phyloP scores from a whole-genome alignment of 2,888 invertebrate species.

The Lacanobia oleracea region DNA sequence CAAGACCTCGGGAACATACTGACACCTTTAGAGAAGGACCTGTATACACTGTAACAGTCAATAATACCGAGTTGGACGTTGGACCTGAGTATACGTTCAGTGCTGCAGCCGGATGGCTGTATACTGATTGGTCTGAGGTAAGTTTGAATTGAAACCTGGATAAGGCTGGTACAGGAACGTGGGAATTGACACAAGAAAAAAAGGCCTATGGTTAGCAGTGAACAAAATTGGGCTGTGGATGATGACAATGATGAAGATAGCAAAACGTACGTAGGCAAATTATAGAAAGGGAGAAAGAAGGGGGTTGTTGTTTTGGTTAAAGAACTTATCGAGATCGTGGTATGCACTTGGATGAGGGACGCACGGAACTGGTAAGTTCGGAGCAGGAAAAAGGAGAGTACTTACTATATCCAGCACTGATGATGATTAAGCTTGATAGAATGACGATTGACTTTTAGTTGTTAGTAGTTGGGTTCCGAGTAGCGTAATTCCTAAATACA shows the following conservation, averaged over 20 bases:
- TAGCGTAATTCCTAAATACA: background rate
- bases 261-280: background rate
- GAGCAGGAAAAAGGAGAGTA: background rate
- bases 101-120: constrained; percentile 88
- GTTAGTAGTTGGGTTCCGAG: background rate
- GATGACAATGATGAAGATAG: background rate
- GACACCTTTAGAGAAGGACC: constrained; percentile 85
- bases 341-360: background rate
- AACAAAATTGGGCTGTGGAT: no score
- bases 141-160: constrained; percentile 35
- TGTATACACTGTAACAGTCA: constrained; percentile 82
- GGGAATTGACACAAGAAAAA: no score
- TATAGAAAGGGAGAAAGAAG: background rate
- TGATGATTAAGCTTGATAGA: background rate
- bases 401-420: background rate
- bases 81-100: constrained; percentile 85
- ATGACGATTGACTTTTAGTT: no score
- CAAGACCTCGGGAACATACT: constrained; percentile 74
- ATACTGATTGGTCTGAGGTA: constrained; percentile 91
- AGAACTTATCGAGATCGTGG: background rate
- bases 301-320: background rate
- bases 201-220: no score
- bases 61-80: constrained; percentile 79
- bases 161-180: no score
- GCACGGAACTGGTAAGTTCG: background rate